phyloP scores from a whole-genome alignment of 2,797 vertebrate genomes.

The Argyrosomus regius region DNA sequence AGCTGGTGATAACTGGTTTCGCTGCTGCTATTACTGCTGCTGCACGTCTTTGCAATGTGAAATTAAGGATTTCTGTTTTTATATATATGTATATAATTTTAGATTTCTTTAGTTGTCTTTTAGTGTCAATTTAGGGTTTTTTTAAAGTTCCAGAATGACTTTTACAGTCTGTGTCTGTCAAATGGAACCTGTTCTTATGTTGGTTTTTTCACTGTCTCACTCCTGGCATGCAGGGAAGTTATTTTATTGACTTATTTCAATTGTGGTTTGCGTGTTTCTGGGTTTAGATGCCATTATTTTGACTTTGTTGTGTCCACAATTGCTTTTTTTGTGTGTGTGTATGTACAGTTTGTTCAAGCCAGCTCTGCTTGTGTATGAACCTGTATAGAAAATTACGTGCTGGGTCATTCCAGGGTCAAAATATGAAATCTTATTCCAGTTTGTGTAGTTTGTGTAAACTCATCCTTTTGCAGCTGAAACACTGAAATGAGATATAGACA shows the following conservation, averaged over 20 bases:
- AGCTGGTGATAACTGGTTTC: background rate
- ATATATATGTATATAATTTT: background rate
- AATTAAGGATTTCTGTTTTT: background rate
- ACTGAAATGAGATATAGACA: constrained; percentile 7
- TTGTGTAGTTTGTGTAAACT: background rate
- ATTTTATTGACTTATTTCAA: background rate
- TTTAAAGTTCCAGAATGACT: background rate
- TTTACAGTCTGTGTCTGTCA: background rate
- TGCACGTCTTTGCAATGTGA: background rate
- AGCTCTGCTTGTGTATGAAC: constrained; percentile 7
- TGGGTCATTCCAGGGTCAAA: constrained; percentile 50
- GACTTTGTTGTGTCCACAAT: background rate
- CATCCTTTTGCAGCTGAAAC: constrained; percentile 7
- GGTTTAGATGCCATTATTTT: background rate
- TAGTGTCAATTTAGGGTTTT: background rate
- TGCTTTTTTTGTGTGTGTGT: background rate
- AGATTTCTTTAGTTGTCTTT: background rate
- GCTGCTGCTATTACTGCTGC: background rate
- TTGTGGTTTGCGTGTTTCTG: constrained; percentile 3
- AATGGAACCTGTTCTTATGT: background rate
- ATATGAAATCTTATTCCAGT: background rate
- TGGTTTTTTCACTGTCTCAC: background rate
- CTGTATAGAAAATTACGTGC: constrained; percentile 27
- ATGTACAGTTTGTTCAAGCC: no score
- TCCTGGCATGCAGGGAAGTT: background rate